Base-by-base conservation (phyloP, 2,113 vertebrate genomes). In the Turnix velox region DNA sequence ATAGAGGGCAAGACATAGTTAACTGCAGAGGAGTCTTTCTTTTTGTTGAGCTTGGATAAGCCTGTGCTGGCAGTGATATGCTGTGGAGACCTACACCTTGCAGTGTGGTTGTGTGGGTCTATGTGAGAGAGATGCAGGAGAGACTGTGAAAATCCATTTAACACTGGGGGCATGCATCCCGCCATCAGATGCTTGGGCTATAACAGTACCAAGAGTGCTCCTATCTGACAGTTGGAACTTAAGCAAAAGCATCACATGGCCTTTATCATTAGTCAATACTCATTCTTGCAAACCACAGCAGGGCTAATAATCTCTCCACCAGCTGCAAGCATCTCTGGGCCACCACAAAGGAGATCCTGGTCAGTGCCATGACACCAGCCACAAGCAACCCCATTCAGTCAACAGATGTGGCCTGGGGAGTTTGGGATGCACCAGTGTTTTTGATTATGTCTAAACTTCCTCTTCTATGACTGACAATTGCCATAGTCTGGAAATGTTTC, bases 391-490 rank as follows among this genome's bases (percentile, higher is more conserved):
- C 57, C 79, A 81, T 84, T 93, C 88, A 69, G 69, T 79, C 91
- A 82, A 23, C 82, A 94, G 84, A 83, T 92, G 90, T 87, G 57
- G 73, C 69, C 88, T 45, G 39, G 58, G 71, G 77, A 69, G 37
- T 57, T 90, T 0, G 82, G 89, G 93, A 85, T 91, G 69, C 73
- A 57, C 33, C 77, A 88, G 74, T 96, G 96, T 85, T 97, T 97
- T 96, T 96, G 94, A 97, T 97, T 97, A 97, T 68, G 88, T 90
- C 84, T 95, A 87, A 94, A 93, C 95, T 97, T 97, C 96, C 97
- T 93, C 77, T 90, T 73, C 49, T 39, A 87, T 92, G 90, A 95
- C 81, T 87, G 92, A 94, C 91, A 96, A 94, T 94, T 94, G 96
- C 84, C 91, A 87, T 57, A 78, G 87, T 87, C 80, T 96, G 95